Base-by-base conservation (phyloP, 1,140 invertebrate species). In the Zaprionus capensis region DNA sequence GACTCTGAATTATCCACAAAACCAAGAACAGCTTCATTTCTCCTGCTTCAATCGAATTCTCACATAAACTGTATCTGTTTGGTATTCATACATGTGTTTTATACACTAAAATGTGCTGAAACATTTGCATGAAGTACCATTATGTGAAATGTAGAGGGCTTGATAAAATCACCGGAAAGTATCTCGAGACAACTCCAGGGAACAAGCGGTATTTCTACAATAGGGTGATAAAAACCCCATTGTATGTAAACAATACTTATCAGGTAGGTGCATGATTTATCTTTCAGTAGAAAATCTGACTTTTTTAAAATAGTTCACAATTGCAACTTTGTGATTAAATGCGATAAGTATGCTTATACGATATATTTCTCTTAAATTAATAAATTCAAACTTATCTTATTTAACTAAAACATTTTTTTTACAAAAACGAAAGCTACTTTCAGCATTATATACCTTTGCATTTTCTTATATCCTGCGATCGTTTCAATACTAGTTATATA, bases 61-160 rank as follows among this genome's bases (percentile, higher is more conserved):
- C 11, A 11, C 31, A 59, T 44, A 62, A 71, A 78, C 72, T 78
- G 72, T 38, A 53, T 53, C 20, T 53, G 5, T n/a, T 22, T 44
- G 14, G 36, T 41, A 53, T 22, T 11, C 9, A n/a, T 28, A 53
- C 56, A 22, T 36, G 24, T 76, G 38, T 58, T 77, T 65, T 77
- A 77, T 72, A 73, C 36, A 76, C 80, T 66, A 63, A 76, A 62
- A 31, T 59, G 65, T 80, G 75, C 26, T 56, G 17, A 14, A 14
- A 76, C 63, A 78, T 85, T 85, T 82, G 79, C 83, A 74, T 87
- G 76, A 51, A 41, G 41, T 71, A 44, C 17, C 62, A 76, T 70
- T 65, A 72, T 86, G 82, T 76, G 76, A 75, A 74, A 53, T 82
- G 79, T 70, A 55, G 46, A 46, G 6, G 22, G 28, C 53, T 69